These are phyloP conservation scores for Atrina japonica DNA, from an alignment of 2,888 invertebrate genomes.

Conservation along the genomic window DNA sequence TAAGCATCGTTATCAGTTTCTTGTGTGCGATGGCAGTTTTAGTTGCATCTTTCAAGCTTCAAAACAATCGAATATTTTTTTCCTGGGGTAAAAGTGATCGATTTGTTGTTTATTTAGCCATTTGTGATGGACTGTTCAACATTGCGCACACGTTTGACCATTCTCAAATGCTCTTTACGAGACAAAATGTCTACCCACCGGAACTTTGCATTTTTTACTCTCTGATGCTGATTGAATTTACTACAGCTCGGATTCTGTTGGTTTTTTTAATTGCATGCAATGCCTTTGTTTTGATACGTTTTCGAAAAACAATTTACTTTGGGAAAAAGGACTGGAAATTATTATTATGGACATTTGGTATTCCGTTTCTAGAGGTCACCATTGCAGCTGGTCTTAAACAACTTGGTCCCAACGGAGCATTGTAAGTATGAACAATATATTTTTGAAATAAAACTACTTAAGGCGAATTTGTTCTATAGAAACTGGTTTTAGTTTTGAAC, in stretches of 20 bases:
- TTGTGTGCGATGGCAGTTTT: slow-evolving; percentile 28
- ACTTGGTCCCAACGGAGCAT: background rate
- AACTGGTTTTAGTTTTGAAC: too few relatives aligned
- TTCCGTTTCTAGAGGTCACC: slow-evolving; percentile 13
- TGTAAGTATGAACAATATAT: too few relatives aligned
- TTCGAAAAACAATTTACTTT: slow-evolving; percentile 27
- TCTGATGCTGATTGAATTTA: slow-evolving; percentile 31
- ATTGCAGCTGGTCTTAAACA: background rate
- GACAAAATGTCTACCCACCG: slow-evolving; percentile 29
- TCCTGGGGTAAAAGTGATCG: slow-evolving; percentile 33
- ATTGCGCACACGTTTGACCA: slow-evolving; percentile 30
- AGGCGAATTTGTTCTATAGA: too few relatives aligned
- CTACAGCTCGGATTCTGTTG: slow-evolving; percentile 32
- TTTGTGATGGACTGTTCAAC: slow-evolving; percentile 41
- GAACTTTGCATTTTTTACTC: slow-evolving; percentile 37
- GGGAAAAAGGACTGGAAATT: slow-evolving; percentile 35
- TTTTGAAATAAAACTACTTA: too few relatives aligned
- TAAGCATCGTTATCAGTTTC: slow-evolving; percentile 30
- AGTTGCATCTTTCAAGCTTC: slow-evolving; percentile 25
- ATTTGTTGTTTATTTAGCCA: slow-evolving; percentile 34
- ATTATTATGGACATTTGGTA: slow-evolving; percentile 35
- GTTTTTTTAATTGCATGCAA: slow-evolving; percentile 35
- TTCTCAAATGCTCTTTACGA: slow-evolving; percentile 27
- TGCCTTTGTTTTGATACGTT: slow-evolving; percentile 37
- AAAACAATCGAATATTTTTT: slow-evolving; percentile 15